A percentile compares a stretch with the other conserved stretches of the same genome.
Evolutionary conservation across 2,797 vertebrate genomes (phyloP).

Genomic region (Podarcis lilfordi): DNA sequence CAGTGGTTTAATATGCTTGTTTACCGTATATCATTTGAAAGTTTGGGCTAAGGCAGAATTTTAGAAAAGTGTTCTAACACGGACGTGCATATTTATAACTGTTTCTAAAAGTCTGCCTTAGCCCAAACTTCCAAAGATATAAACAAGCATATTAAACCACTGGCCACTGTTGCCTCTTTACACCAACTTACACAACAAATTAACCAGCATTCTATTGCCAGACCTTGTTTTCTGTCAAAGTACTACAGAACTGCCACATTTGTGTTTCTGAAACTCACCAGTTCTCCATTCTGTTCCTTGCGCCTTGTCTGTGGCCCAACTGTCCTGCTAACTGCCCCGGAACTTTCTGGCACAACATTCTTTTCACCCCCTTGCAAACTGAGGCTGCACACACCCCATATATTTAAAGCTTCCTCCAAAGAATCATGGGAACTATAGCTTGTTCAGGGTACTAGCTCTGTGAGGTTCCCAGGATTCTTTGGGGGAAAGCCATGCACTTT

Average conservation of each 20-base stretch:
- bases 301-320: conserved; percentile 26
- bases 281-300: conserved; percentile 22
- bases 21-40: too few relatives aligned
- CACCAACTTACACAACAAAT: not conserved
- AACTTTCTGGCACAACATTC: conserved; percentile 9
- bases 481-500: too few relatives aligned
- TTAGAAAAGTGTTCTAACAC: too few relatives aligned
- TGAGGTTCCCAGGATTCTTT: too few relatives aligned
- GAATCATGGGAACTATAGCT: too few relatives aligned
- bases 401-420: not conserved
- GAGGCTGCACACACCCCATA: too few relatives aligned
- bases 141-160: conserved; percentile 20
- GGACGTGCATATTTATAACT: too few relatives aligned
- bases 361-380: not conserved
- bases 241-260: not conserved
- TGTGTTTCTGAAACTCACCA: not conserved
- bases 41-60: too few relatives aligned
- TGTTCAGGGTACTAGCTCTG: too few relatives aligned
- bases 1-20: too few relatives aligned
- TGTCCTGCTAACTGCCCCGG: conserved; percentile 24
- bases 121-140: conserved; percentile 30
- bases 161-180: conserved; percentile 20
- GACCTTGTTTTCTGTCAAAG: not conserved
- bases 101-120: not conserved
- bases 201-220: not conserved